phyloP scores from a whole-genome alignment of 35 echinoderm and acorn worm species.

The Lytechinus pictus region DNA sequence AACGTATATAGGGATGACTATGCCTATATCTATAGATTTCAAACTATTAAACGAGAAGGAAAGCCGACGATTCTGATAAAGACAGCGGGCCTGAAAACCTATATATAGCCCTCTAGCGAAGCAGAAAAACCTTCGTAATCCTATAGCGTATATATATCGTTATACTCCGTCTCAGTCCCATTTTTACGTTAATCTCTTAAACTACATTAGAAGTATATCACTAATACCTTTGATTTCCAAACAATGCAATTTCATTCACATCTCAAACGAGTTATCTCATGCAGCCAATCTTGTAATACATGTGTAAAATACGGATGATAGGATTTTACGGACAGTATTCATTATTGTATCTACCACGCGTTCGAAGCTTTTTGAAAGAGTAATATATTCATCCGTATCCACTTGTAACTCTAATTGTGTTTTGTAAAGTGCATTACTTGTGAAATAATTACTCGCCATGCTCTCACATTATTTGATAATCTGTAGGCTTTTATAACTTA shows the following conservation, averaged over 20 bases:
- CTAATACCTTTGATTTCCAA: background rate
- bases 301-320: background rate
- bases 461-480: background rate
- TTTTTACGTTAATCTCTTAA: background rate
- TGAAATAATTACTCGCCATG: background rate
- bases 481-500: background rate
- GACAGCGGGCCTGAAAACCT: no score
- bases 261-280: background rate
- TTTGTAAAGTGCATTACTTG: no score
- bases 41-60: no score
- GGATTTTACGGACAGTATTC: background rate
- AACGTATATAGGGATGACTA: no score
- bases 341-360: background rate
- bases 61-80: no score
- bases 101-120: no score
- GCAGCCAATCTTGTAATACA: background rate
- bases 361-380: background rate
- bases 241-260: background rate
- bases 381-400: background rate
- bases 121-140: no score
- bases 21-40: no score
- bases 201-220: background rate
- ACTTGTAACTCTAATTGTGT: background rate
- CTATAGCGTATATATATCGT: no score
- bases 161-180: no score